These are phyloP conservation scores for Nothobranchius furzeri DNA, from an alignment of 2,113 vertebrate genomes.

Conservation along the genomic window DNA sequence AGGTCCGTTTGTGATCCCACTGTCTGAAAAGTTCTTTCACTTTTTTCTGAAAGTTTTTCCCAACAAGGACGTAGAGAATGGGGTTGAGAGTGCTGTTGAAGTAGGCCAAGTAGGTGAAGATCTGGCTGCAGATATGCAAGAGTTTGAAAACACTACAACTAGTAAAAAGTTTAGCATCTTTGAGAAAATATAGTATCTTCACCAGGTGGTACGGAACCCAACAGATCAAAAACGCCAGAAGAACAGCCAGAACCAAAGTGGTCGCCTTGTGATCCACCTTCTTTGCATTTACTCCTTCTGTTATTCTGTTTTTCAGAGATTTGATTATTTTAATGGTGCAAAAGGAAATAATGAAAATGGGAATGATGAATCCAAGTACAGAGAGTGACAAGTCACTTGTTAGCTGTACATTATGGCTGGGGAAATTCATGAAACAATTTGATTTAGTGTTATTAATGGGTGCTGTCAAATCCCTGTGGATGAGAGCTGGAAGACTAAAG, in stretches of 20 bases:
- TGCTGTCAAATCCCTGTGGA: conserved; percentile 59
- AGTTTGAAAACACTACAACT: conserved; percentile 36
- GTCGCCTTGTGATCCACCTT: conserved; percentile 85
- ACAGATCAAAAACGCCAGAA: conserved; percentile 86
- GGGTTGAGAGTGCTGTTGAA: conserved; percentile 94
- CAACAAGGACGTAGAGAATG: conserved; percentile 87
- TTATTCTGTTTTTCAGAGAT: conserved; percentile 70
- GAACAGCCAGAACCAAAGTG: conserved; percentile 81
- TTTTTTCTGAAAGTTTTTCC: conserved; percentile 89
- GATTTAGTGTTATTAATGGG: conserved; percentile 17
- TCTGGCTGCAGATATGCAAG: conserved; percentile 58
- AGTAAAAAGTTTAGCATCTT: accelerated
- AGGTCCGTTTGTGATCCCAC: accelerated
- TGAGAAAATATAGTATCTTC: conserved; percentile 65
- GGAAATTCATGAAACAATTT: conserved; percentile 66
- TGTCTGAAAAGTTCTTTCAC: conserved; percentile 64
- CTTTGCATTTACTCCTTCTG: conserved; percentile 68
- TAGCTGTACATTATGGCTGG: not conserved
- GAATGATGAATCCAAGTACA: conserved; percentile 82
- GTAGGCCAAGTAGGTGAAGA: conserved; percentile 77
- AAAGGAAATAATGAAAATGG: conserved; percentile 76
- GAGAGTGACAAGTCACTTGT: conserved; percentile 74
- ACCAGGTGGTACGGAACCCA: conserved; percentile 87
- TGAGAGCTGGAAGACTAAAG: conserved; percentile 77
- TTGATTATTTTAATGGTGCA: conserved; percentile 81